A percentile compares a stretch with the other conserved stretches of the same genome.
phyloP scores from a whole-genome alignment of 2,797 vertebrate genomes.

The Gymnoscopelus braueri region DNA sequence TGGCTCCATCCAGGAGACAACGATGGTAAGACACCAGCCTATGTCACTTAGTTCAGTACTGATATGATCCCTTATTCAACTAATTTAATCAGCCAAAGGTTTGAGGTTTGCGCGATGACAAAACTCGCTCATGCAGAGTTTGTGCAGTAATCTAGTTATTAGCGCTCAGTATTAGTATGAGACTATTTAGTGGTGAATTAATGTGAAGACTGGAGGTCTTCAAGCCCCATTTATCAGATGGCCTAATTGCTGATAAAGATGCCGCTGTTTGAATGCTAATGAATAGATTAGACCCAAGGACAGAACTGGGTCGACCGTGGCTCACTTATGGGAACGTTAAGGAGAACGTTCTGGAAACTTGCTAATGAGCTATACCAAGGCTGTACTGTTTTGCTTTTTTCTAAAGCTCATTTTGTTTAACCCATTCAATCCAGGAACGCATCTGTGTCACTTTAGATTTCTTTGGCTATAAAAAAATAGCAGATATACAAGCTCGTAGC shows the following conservation, averaged over 20 bases:
- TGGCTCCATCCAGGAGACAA: conserved; percentile 98
- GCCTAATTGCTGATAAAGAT: conserved; percentile 69
- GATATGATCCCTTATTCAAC: neutral
- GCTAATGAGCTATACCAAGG: neutral
- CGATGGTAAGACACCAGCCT: conserved; percentile 89
- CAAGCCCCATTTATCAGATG: conserved; percentile 68
- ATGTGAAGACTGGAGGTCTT: conserved; percentile 46
- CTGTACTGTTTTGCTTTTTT: conserved; percentile 17
- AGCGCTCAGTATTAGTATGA: conserved; percentile 8
- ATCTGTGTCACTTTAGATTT: too few species aligned
- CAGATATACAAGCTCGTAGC: too few species aligned
- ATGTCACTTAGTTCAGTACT: conserved; percentile 12
- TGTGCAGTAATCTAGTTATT: conserved; percentile 22
- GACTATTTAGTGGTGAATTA: conserved; percentile 54
- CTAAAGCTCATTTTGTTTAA: conserved; percentile 15
- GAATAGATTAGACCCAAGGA: conserved; percentile 65
- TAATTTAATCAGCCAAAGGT: conserved; percentile 24
- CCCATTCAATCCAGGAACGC: too few species aligned
- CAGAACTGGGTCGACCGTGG: conserved; percentile 26
- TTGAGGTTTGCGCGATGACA: neutral
- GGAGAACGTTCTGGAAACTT: conserved; percentile 22
- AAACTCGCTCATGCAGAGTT: conserved; percentile 10
- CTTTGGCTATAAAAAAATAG: too few species aligned
- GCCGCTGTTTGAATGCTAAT: conserved; percentile 55
- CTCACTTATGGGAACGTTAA: conserved; percentile 42